A percentile compares a stretch with the other conserved stretches of the same genome.
These are phyloP conservation scores for Nebria ingens DNA, from an alignment of 1,140 invertebrate species.

Conservation along the genomic window DNA sequence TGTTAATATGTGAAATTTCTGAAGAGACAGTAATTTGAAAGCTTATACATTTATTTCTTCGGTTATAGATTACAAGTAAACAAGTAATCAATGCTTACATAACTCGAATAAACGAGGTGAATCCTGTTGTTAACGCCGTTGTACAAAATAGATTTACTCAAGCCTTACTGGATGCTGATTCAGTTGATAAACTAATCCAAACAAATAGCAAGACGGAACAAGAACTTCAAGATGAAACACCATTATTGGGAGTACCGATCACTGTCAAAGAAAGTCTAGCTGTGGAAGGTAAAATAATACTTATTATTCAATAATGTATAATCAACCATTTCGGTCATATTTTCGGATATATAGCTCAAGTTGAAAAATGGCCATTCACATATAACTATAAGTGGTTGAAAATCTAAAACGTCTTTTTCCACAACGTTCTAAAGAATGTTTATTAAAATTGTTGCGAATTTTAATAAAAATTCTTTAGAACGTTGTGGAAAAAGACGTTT, in stretches of 20 bases:
- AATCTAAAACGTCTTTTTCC: no score
- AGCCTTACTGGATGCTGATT: slow-evolving; percentile 53
- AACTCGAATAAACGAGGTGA: slow-evolving; percentile 55
- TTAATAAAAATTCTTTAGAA: no score
- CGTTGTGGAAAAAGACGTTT: no score
- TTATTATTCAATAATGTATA: no score
- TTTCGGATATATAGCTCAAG: no score
- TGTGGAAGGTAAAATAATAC: slow-evolving; percentile 51
- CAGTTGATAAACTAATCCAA: slow-evolving; percentile 44
- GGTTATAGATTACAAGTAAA: slow-evolving; percentile 44
- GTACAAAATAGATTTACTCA: slow-evolving; percentile 57
- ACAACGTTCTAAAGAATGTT: no score
- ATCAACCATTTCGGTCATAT: no score
- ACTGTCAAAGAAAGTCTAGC: slow-evolving; percentile 63
- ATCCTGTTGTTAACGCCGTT: slow-evolving; percentile 62
- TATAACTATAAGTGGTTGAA: no score
- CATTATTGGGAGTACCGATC: slow-evolving; percentile 61
- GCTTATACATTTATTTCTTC: no score
- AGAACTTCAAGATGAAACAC: slow-evolving; percentile 41
- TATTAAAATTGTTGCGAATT: no score
- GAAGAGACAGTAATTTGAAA: not conserved
- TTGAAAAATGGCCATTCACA: no score
- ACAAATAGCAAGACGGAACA: slow-evolving; percentile 25
- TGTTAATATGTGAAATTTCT: no score
- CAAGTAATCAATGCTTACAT: slow-evolving; percentile 56